Percentiles rank a stretch among this genome's conserved stretches.
phyloP scores from a whole-genome alignment of 2,888 invertebrate genomes.

The Ophion costatus region DNA sequence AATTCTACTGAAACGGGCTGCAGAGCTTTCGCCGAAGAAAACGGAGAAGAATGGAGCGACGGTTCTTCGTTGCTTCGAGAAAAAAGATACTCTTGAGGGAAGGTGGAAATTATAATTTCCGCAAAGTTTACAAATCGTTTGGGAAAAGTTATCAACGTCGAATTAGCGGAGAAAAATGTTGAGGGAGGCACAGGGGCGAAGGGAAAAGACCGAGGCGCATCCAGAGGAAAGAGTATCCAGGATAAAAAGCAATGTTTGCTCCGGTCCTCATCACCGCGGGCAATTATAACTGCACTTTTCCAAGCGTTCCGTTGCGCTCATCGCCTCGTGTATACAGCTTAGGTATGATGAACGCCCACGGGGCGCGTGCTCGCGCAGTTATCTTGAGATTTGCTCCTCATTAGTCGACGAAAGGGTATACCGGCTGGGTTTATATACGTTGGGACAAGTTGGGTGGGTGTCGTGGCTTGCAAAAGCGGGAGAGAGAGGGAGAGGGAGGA shows the following conservation, averaged over 20 bases:
- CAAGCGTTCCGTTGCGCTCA: constrained; percentile 54
- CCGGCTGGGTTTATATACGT: constrained; percentile 64
- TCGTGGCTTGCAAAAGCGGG: constrained; percentile 43
- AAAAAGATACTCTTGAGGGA: constrained; percentile 4
- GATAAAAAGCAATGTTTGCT: constrained; percentile 66
- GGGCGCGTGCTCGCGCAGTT: constrained; percentile 76
- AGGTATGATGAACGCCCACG: constrained; percentile 61
- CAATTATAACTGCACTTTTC: constrained; percentile 74
- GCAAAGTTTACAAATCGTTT: constrained; percentile 63
- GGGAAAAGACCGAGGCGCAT: constrained; percentile 11
- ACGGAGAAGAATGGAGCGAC: background rate
- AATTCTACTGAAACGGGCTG: background rate
- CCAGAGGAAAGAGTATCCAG: constrained; percentile 56
- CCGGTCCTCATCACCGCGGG: constrained; percentile 68
- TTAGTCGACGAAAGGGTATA: constrained; percentile 73
- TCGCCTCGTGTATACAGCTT: constrained; percentile 63
- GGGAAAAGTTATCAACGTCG: constrained; percentile 57
- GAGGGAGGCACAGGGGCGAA: background rate
- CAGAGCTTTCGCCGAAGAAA: background rate
- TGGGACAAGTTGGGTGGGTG: constrained; percentile 47
- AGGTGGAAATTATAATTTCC: constrained; percentile 10
- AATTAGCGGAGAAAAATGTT: constrained; percentile 43
- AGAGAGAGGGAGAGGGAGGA: constrained; percentile 24
- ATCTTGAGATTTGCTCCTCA: constrained; percentile 80
- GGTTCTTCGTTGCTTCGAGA: background rate